Evolutionary conservation across 2,888 invertebrate genomes (phyloP).

Genomic region (Geotrupes spiniger): DNA sequence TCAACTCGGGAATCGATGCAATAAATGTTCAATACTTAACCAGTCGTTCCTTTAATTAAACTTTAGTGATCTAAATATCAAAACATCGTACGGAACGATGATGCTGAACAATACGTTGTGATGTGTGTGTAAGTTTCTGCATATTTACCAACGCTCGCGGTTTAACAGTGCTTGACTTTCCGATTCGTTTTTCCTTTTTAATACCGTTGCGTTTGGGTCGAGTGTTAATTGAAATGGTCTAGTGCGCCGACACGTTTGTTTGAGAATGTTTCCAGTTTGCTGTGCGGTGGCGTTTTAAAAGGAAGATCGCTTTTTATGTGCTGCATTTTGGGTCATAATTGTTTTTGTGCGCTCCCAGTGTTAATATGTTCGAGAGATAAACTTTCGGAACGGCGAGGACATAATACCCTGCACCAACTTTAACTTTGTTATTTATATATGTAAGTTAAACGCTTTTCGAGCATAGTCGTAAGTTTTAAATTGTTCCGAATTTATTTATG

Average conservation of each 20-base stretch:
- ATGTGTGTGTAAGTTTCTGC: too few relatives aligned
- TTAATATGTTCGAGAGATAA: conserved; percentile 7
- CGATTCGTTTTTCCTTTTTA: too few relatives aligned
- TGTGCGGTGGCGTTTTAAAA: conserved; percentile 5
- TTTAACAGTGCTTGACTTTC: neutral
- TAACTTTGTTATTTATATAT: conserved; percentile 13
- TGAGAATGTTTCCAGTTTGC: neutral
- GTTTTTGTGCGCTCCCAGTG: too few relatives aligned
- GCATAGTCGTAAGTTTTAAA: conserved; percentile 2
- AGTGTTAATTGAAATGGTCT: conserved; percentile 4
- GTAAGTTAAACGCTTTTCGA: conserved; percentile 9
- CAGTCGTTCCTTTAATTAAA: too few relatives aligned
- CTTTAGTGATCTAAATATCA: too few relatives aligned
- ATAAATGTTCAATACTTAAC: too few relatives aligned
- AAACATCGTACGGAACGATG: neutral
- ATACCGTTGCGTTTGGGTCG: neutral
- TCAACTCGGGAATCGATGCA: too few relatives aligned
- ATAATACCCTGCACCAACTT: conserved; percentile 2
- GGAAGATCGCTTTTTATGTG: neutral
- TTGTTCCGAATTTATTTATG: conserved; percentile 14
- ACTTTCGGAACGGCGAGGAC: conserved; percentile 2
- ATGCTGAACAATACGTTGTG: too few relatives aligned
- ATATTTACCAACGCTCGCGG: neutral
- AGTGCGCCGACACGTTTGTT: conserved; percentile 2
- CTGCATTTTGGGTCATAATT: too few relatives aligned